Evolutionary conservation across 2,888 invertebrate species (phyloP).

Genomic region (Andrena fulva): DNA sequence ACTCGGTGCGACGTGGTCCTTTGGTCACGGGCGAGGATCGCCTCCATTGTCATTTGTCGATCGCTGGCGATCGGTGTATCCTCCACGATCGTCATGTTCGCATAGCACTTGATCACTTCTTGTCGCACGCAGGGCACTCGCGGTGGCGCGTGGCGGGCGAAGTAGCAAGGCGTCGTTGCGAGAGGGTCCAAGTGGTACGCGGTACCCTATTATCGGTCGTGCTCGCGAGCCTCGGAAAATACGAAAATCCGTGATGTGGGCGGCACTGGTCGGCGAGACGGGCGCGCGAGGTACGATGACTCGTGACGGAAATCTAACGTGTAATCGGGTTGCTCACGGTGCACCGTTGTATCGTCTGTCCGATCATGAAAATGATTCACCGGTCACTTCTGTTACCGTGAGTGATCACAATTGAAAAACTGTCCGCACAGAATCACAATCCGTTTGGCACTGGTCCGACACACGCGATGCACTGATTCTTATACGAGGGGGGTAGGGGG

Average conservation of each 20-base stretch:
- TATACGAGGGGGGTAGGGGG: slow-evolving; percentile 77
- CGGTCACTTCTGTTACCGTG: slow-evolving; percentile 30
- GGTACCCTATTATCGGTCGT: background rate
- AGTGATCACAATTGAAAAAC: slow-evolving; percentile 63
- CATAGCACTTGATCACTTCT: slow-evolving; percentile 72
- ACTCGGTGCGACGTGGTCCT: slow-evolving; percentile 81
- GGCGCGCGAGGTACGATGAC: slow-evolving; percentile 4
- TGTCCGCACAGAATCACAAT: slow-evolving; percentile 80
- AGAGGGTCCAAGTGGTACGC: background rate
- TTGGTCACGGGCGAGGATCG: slow-evolving; percentile 80
- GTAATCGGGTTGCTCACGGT: background rate
- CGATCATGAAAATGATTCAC: slow-evolving; percentile 29
- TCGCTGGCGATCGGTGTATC: slow-evolving; percentile 75
- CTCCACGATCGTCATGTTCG: slow-evolving; percentile 65
- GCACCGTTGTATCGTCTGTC: background rate
- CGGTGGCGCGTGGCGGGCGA: slow-evolving; percentile 50
- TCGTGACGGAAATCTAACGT: background rate
- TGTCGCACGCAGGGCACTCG: slow-evolving; percentile 55
- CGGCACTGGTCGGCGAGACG: background rate
- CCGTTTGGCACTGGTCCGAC: slow-evolving; percentile 81
- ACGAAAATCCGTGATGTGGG: background rate
- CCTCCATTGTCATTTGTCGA: slow-evolving; percentile 73
- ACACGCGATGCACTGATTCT: slow-evolving; percentile 83
- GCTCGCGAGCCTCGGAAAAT: too few relatives aligned
- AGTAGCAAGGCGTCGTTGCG: slow-evolving; percentile 1